Base-by-base conservation (phyloP, 2,113 vertebrate species). In the Cichladusa arquata region DNA sequence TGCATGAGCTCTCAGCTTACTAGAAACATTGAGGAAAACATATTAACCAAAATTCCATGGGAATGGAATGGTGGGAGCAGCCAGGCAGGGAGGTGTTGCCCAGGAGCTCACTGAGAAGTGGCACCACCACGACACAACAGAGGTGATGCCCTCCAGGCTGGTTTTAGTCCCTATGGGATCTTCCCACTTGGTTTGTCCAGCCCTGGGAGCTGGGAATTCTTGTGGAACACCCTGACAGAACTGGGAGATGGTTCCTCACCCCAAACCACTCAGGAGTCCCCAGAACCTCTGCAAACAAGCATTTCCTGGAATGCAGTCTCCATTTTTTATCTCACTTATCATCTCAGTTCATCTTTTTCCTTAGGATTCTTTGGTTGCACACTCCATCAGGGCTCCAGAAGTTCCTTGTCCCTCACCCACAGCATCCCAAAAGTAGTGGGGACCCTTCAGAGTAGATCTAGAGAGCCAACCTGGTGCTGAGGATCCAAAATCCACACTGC, bases 191-290 rank as follows among this genome's bases (percentile, higher is more conserved):
- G 47, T 12, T 45, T 24, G 6, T 36, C 25, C 78, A 87, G 3
- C 5, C 22, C 9, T 67, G 38, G 40, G n/a, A 11, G 20, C 4
- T 70, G 47, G 26, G 33, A 74, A 61, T 8, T 4, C 11, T 51
- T 42, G 31, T 22, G 40, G 19, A 25, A 47, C 31, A 60, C 19
- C 23, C 36, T 0, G 0, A 14, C 0, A 4, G 25, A 50, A 77
- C 2, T 11, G 31, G 33, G 50, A 78, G 56, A 42, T 19, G 9
- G 3, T 15, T 69, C 33, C 45, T 69, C 45, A 65, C 3, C 58
- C 12, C 71, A 38, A 81, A n/a, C 3, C 2, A 18, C 6, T 10
- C 4, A 3, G 5, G 6, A n/a, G 5, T 19, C 6, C 72, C 48
- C 44, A 23, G 19, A 3, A 22, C 4, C 14, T 28, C 62, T 4